A percentile compares a stretch with the other conserved stretches of the same genome.
Evolutionary conservation across 2,888 invertebrate genomes (phyloP).

Genomic region (Gymnosoma rotundatum): DNA sequence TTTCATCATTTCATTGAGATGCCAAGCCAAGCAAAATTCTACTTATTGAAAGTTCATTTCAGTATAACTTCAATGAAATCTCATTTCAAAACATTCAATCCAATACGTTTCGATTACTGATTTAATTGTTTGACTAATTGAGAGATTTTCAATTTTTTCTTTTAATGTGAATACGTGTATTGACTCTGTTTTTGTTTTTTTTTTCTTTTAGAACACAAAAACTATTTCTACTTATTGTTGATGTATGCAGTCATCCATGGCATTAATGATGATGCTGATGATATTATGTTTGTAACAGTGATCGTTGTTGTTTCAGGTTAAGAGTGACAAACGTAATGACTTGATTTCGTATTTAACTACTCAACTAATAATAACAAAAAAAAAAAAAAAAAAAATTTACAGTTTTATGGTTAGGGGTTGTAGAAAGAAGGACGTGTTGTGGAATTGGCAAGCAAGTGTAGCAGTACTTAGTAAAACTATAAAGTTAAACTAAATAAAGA

Average conservation of each 20-base stretch:
- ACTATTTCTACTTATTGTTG: conserved; percentile 35
- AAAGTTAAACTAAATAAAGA: neutral
- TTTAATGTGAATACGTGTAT: neutral
- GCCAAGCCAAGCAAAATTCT: conserved; percentile 40
- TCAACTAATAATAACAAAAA: neutral
- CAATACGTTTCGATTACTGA: conserved; percentile 77
- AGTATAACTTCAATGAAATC: conserved; percentile 8
- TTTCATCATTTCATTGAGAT: conserved; percentile 48
- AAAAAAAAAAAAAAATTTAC: neutral
- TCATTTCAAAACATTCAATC: conserved; percentile 46
- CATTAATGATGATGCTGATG: conserved; percentile 29
- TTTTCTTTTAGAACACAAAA: conserved; percentile 11
- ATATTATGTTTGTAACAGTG: conserved; percentile 46
- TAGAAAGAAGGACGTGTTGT: neutral
- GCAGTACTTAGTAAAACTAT: neutral
- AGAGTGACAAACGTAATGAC: conserved; percentile 69
- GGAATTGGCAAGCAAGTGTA: conserved; percentile 59
- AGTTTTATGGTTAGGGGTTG: neutral
- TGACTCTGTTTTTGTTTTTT: neutral
- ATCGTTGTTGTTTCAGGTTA: conserved; percentile 55
- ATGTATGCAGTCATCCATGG: conserved; percentile 18
- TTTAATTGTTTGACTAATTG: conserved; percentile 82
- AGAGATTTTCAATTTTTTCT: conserved; percentile 75
- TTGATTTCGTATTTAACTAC: conserved; percentile 57
- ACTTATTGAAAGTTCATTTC: neutral